Evolutionary conservation across 2,113 vertebrate species (phyloP), one percentile per base, ranked within the genome.

Genomic region (Acinonyx jubatus): DNA sequence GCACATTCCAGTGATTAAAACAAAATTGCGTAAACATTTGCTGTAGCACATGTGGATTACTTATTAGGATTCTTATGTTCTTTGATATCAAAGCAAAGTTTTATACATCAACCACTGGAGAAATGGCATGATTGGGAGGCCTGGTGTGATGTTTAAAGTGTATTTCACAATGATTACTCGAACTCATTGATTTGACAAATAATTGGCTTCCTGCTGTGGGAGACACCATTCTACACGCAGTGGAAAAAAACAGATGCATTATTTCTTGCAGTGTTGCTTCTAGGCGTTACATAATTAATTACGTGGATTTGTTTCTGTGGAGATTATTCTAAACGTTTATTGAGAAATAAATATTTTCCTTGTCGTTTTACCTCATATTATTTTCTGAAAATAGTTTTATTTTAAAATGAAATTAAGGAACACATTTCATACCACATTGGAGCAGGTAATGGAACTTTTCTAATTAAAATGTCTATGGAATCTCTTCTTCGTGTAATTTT

Each of bases 1-100:
- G 57, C 80, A 16, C 7, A 57, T 92, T 95, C 87, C 90, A 95
- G 45, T 92, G 92, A 89, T 95, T 97, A 96, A 96, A 94, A 91
- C 50, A 86, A 88, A 50, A 78, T 52, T 76, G 25, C 33, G 10
- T 95, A 96, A 96, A 88, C 85, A 87, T 83, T 96, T 91, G 29
- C 80, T 87, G 5, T 25, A 66, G 25, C 3, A 1, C 57, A 57
- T 91, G 41, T 80, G 68, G 79, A 61, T 93, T 80, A 65, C 74
- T 96, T 82, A 65, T 48, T 95, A 78, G 84, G 15, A 78, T 76
- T 71, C 52, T 90, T 81, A 52, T 29, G 45, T 87, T 86, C 61
- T 98, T 96, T 96, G 38, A 89, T 94, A 92, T 95, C 86, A 96
- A 86, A 89, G 86, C 38, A 57, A 52, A 81, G 21, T 89, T 93